Conservation (phyloP, 2,888 invertebrate species). For the Amblyteles armatorius region DNA sequence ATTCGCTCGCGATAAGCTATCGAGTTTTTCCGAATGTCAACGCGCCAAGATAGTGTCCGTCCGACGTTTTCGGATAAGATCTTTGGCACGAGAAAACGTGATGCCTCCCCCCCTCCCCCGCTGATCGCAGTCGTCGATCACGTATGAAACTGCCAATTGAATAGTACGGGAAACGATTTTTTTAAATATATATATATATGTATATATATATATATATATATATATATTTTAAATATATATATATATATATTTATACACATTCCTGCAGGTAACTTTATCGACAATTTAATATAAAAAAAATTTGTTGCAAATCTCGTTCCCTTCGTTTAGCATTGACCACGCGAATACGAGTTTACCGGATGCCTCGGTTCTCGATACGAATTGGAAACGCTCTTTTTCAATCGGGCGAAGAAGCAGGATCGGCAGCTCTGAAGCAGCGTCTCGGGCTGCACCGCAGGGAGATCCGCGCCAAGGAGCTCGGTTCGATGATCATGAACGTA, state of each 20-base stretch:
- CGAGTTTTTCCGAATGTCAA: not conserved
- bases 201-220: not conserved
- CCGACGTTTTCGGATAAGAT: not conserved
- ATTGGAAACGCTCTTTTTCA: slow-evolving; percentile 68
- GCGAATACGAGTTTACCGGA: slow-evolving; percentile 59
- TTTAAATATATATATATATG: not conserved
- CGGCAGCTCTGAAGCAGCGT: slow-evolving; percentile 27
- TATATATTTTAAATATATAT: too few species aligned
- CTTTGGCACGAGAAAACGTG: not conserved
- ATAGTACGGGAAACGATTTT: not conserved
- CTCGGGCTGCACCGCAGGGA: slow-evolving; percentile 59
- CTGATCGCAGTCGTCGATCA: not conserved
- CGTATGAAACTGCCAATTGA: not conserved
- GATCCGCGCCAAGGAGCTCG: slow-evolving; percentile 62
- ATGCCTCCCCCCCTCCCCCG: not conserved
- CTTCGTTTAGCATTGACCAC: slow-evolving; percentile 1
- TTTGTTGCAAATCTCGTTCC: slow-evolving; percentile 15
- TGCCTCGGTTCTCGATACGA: slow-evolving; percentile 63
- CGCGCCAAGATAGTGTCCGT: not conserved
- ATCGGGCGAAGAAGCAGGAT: slow-evolving; percentile 56
- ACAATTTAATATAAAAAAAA: not conserved
- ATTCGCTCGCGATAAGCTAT: not conserved
- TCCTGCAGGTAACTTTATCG: not conserved
- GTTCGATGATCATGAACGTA: slow-evolving; percentile 53
- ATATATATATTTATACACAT: not conserved